These are phyloP conservation scores for Sinocyclocheilus anophthalmus DNA, from an alignment of 2,113 vertebrate genomes.

Conservation along the genomic window DNA sequence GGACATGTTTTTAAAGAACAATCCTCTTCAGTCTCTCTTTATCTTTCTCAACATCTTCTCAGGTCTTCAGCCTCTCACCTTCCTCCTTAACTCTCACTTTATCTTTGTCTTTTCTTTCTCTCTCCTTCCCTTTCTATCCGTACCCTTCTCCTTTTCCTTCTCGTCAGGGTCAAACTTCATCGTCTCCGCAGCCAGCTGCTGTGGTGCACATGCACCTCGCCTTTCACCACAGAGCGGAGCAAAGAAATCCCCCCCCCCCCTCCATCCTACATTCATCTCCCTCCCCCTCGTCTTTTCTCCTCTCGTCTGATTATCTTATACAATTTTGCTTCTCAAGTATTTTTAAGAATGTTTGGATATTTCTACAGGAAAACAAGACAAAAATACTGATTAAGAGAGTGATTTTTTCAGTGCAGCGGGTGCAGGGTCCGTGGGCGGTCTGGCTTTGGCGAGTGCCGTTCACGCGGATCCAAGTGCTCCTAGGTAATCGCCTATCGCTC, in stretches of 20 bases:
- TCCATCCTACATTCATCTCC: slow-evolving; percentile 24
- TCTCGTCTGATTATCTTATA: not conserved
- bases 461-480: not conserved
- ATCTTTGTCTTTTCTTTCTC: not conserved
- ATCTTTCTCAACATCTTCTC: slow-evolving; percentile 8
- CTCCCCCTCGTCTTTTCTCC: not conserved
- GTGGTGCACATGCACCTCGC: slow-evolving; percentile 14
- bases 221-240: slow-evolving; percentile 14
- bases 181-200: slow-evolving; percentile 8
- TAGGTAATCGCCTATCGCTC: slow-evolving; percentile 7
- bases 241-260: not conserved
- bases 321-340: not conserved
- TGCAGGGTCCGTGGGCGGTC: slow-evolving; percentile 12
- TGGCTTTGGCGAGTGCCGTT: slow-evolving; percentile 22
- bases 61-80: not conserved
- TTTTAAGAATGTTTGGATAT: not conserved
- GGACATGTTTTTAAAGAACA: not conserved
- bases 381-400: not conserved
- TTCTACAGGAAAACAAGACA: not conserved
- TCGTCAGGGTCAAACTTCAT: slow-evolving; percentile 8
- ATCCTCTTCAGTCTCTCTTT: slow-evolving; percentile 52
- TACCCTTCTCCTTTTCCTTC: not conserved
- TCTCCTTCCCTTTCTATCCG: not conserved
- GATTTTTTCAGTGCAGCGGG: not conserved
- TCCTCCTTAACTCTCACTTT: slow-evolving; percentile 9